phyloP scores from a whole-genome alignment of 2,888 invertebrate species.

The Phyllotreta cruciferae region DNA sequence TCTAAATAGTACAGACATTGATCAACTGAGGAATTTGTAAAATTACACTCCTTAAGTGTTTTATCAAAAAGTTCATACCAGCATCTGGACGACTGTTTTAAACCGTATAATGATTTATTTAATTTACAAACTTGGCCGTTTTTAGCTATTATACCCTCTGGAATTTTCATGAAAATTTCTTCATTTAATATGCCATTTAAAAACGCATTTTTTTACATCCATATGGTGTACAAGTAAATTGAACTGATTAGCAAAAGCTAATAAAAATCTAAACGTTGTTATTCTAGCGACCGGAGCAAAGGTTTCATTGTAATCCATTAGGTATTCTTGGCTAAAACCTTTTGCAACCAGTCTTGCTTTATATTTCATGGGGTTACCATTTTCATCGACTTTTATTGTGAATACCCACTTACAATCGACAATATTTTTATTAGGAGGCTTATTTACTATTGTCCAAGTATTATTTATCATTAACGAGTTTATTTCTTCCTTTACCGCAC shows the following conservation, averaged over 20 bases:
- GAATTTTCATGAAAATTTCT: background rate
- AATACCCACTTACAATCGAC: no score
- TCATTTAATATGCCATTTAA: background rate
- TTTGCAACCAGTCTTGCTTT: no score
- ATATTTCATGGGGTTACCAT: no score
- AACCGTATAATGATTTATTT: background rate
- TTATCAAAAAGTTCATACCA: no score
- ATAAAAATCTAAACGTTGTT: constrained; percentile 23
- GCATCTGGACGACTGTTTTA: background rate
- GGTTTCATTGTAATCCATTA: constrained; percentile 36
- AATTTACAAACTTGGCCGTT: background rate
- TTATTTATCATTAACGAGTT: no score
- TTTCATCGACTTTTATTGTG: no score
- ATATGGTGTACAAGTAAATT: constrained; percentile 32
- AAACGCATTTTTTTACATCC: constrained; percentile 36
- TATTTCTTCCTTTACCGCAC: no score
- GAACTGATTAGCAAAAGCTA: constrained; percentile 21
- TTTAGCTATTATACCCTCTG: background rate
- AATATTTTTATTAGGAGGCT: no score
- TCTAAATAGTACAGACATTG: constrained; percentile 25
- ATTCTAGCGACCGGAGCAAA: constrained; percentile 34
- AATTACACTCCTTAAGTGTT: no score
- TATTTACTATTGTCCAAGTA: no score
- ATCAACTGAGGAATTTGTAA: no score
- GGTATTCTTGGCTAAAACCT: constrained; percentile 34